Percentiles rank a stretch among this genome's conserved stretches.
These are phyloP conservation scores for Ranitomeya imitator DNA, from an alignment of 2,113 vertebrate genomes.

Conservation along the genomic window DNA sequence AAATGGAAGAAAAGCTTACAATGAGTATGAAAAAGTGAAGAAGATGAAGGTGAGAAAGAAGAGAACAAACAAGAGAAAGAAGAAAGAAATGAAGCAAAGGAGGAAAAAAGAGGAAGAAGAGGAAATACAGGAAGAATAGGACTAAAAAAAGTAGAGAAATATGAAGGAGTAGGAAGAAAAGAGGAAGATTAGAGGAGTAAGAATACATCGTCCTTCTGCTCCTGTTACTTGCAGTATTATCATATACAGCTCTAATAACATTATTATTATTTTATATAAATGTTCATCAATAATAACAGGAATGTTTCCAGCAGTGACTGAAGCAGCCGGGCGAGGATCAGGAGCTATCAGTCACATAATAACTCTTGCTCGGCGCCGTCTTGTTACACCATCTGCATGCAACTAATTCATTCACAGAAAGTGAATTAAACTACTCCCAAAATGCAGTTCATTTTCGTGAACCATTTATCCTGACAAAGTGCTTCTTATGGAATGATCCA, in stretches of 20 bases:
- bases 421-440: slow-evolving; percentile 29
- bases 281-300: neutral
- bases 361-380: slow-evolving; percentile 7
- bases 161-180: neutral
- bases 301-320: neutral
- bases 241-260: no score
- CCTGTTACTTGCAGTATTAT: no score
- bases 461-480: slow-evolving; percentile 39
- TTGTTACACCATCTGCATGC: slow-evolving; percentile 17
- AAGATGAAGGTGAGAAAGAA: neutral
- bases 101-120: neutral
- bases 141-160: neutral
- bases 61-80: neutral
- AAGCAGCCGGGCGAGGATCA: neutral
- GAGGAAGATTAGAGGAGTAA: neutral
- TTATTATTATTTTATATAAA: neutral
- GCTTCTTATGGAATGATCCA: slow-evolving; percentile 29
- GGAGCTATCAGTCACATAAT: neutral
- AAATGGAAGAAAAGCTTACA: no score
- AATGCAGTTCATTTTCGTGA: slow-evolving; percentile 22
- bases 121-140: neutral
- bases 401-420: slow-evolving; percentile 28
- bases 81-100: neutral
- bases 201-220: no score
- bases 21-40: no score